Conservation (phyloP, 1,140 invertebrate genomes). For the Drosophila fuyamai region DNA sequence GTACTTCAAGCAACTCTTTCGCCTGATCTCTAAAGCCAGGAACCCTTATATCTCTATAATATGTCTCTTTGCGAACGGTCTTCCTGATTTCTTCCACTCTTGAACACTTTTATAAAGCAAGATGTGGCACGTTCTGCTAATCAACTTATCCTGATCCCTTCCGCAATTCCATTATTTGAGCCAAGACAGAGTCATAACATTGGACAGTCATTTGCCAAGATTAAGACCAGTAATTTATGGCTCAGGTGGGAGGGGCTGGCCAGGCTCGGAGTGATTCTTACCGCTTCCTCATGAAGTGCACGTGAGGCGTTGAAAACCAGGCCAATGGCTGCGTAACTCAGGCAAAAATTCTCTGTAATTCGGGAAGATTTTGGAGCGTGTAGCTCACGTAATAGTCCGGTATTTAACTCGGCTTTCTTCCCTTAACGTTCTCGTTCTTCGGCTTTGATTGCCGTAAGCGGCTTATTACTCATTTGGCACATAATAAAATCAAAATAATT, state of each 20-base stretch:
- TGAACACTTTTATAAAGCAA: not conserved
- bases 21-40: too few species aligned
- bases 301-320: constrained; percentile 50
- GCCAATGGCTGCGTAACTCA: constrained; percentile 40
- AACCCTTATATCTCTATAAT: too few species aligned
- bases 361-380: constrained; percentile 61
- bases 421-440: constrained; percentile 12
- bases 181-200: not conserved
- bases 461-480: constrained; percentile 61
- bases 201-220: not conserved
- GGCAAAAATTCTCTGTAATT: constrained; percentile 33
- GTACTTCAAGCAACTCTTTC: too few species aligned
- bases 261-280: constrained; percentile 4
- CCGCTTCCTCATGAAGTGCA: constrained; percentile 41
- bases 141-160: constrained; percentile 14
- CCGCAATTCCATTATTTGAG: constrained; percentile 7
- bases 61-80: not conserved
- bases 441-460: constrained; percentile 16
- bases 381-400: constrained; percentile 59
- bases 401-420: constrained; percentile 41
- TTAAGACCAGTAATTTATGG: constrained; percentile 18
- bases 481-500: constrained; percentile 59
- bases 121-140: constrained; percentile 18
- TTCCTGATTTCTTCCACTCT: not conserved
- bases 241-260: constrained; percentile 5